Evolutionary conservation across 2,113 vertebrate species (phyloP).

Genomic region (Tichodroma muraria): DNA sequence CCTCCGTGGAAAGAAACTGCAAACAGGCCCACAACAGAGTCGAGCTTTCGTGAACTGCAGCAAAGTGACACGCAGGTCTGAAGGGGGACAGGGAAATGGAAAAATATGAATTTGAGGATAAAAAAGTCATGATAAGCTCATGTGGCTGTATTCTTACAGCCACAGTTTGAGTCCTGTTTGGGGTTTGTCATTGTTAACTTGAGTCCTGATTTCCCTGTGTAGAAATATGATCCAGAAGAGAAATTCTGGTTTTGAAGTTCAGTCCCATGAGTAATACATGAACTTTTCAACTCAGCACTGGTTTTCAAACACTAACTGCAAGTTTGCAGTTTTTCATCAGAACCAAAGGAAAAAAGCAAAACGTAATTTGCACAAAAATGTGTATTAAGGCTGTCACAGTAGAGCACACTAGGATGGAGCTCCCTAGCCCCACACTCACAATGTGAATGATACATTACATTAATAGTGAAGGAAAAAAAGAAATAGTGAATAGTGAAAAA

Average conservation of each 20-base stretch:
- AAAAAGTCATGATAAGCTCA: background rate
- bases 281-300: background rate
- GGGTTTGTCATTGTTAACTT: background rate
- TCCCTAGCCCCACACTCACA: background rate
- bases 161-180: background rate
- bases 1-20: background rate
- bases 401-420: background rate
- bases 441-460: background rate
- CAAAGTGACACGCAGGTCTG: background rate
- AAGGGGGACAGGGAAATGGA: background rate
- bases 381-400: background rate
- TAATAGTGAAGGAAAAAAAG: background rate
- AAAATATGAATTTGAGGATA: background rate
- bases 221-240: background rate
- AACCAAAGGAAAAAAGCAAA: background rate
- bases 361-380: background rate
- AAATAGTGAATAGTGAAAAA: background rate
- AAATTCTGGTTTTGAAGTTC: background rate
- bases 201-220: background rate
- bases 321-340: background rate
- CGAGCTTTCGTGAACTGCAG: fast-evolving
- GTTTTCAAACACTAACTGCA: background rate
- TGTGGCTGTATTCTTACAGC: background rate
- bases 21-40: background rate
- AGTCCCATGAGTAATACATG: background rate